phyloP scores from a whole-genome alignment of 2,113 vertebrate species.

The Colistium nudipinnis region DNA sequence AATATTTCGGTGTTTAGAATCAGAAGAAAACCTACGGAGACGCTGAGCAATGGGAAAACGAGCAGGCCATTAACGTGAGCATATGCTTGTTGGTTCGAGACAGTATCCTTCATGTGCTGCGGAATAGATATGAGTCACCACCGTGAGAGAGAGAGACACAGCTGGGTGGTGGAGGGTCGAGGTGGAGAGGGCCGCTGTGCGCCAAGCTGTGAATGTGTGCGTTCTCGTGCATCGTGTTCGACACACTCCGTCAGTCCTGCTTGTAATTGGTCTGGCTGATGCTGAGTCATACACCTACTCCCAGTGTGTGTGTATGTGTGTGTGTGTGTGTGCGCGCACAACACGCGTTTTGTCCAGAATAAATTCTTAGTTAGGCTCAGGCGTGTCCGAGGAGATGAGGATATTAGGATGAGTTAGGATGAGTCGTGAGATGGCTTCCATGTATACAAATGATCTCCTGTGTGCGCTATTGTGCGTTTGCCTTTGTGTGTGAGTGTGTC shows the following conservation, averaged over 20 bases:
- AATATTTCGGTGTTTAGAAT: neutral
- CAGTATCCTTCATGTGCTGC: conserved; percentile 47
- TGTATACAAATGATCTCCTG: conserved; percentile 66
- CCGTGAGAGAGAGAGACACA: conserved; percentile 55
- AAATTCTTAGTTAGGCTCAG: conserved; percentile 70
- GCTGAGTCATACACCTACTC: conserved; percentile 77
- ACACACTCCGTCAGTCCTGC: conserved; percentile 62
- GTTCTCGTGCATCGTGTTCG: conserved; percentile 53
- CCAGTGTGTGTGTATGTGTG: conserved; percentile 29
- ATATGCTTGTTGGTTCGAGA: conserved; percentile 57
- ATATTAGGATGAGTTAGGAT: conserved; percentile 69
- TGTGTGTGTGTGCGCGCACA: conserved; percentile 21
- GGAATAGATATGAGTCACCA: conserved; percentile 65
- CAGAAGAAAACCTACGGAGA: neutral
- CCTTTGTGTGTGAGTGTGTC: conserved; percentile 1
- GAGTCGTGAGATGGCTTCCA: conserved; percentile 67
- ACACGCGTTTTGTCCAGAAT: conserved; percentile 65
- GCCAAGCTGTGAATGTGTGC: conserved; percentile 43
- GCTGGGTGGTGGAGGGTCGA: no score
- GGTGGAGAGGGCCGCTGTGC: conserved; percentile 43
- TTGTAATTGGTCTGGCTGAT: conserved; percentile 76
- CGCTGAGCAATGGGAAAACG: conserved; percentile 2
- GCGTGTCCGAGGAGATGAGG: conserved; percentile 64
- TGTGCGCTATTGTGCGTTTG: conserved; percentile 11
- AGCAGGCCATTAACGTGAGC: conserved; percentile 35